phyloP scores from a whole-genome alignment of 2,888 invertebrate genomes.

The Brachyptera putata region DNA sequence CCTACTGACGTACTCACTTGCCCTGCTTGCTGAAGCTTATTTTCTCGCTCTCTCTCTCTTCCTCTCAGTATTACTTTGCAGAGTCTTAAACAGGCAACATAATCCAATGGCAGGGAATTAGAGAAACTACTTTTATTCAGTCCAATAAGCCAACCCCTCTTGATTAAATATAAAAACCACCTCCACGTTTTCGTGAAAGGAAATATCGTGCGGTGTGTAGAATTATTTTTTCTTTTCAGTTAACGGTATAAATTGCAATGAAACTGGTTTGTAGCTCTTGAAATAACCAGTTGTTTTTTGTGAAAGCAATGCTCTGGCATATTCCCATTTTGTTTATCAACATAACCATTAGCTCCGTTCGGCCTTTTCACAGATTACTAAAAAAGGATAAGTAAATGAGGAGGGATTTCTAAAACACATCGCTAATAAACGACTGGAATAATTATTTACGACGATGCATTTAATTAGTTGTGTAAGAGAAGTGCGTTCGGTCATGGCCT shows the following conservation, averaged over 20 bases:
- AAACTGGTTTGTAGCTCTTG: neutral
- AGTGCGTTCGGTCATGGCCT: no score
- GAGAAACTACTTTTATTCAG: conserved; percentile 10
- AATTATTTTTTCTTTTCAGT: neutral
- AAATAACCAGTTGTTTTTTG: no score
- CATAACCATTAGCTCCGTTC: no score
- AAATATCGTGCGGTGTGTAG: conserved; percentile 7
- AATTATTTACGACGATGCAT: no score
- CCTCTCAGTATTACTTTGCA: neutral
- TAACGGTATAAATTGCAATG: neutral
- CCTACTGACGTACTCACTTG: neutral
- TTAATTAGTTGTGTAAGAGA: no score
- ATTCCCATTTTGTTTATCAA: no score
- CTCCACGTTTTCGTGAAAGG: neutral
- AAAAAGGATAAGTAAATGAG: no score
- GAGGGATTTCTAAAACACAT: no score
- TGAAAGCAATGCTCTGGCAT: no score
- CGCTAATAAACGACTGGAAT: no score
- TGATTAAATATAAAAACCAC: conserved; percentile 13
- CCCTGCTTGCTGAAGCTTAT: neutral
- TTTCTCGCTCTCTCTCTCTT: neutral
- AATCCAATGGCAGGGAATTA: conserved; percentile 16
- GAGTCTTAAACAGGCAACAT: conserved; percentile 2
- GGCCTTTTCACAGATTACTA: no score
- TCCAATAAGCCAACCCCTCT: conserved; percentile 8